Conservation (phyloP, 2,888 invertebrate species). For the Alentia gelatinosa region DNA sequence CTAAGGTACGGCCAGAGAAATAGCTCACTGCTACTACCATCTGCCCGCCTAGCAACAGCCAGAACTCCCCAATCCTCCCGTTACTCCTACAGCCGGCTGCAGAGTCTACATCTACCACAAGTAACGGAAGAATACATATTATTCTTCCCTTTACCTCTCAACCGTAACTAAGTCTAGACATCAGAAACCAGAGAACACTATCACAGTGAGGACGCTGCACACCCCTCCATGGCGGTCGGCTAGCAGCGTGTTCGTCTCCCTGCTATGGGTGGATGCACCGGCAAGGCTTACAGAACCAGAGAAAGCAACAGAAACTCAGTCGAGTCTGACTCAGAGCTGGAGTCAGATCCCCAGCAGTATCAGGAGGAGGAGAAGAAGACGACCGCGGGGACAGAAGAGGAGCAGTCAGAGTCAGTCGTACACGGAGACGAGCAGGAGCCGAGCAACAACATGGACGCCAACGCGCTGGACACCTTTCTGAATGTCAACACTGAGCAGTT, state of each 20-base stretch:
- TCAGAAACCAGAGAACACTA: no score
- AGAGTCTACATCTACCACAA: no score
- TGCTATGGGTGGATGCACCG: slow-evolving; percentile 45
- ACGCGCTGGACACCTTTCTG: neutral
- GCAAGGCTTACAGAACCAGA: slow-evolving; percentile 21
- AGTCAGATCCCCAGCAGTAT: neutral
- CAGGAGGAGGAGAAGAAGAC: neutral
- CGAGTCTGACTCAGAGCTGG: neutral
- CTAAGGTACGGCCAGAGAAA: no score
- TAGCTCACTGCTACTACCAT: no score
- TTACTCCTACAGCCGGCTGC: no score
- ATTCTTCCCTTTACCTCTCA: no score
- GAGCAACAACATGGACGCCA: neutral
- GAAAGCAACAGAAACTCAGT: neutral
- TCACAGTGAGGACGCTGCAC: no score
- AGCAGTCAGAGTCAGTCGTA: neutral
- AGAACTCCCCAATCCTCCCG: no score
- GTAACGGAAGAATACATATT: no score
- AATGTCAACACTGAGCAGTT: neutral
- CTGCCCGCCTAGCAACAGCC: no score
- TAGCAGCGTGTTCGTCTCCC: neutral
- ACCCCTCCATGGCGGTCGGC: neutral
- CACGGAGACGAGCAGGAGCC: neutral
- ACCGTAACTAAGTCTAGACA: no score
- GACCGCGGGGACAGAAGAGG: neutral